Conservation (phyloP, 2,888 invertebrate species). For the Campopleginae sp. region DNA sequence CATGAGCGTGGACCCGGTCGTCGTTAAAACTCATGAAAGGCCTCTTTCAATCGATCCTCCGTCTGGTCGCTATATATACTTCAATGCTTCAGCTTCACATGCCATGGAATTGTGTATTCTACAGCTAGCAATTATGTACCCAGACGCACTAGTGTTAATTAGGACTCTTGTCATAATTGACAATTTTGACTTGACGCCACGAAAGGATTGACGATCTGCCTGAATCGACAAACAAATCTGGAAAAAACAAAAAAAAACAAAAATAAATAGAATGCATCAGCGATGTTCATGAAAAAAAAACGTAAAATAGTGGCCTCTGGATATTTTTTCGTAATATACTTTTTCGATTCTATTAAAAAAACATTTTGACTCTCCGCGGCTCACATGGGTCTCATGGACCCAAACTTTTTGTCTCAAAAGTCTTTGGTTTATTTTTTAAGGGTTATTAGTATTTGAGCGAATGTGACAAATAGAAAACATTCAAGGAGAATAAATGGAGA, state of each 20-base stretch:
- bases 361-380: no score
- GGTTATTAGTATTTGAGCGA: no score
- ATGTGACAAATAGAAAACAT: no score
- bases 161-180: not conserved
- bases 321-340: no score
- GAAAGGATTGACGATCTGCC: not conserved
- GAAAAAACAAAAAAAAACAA: no score
- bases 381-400: no score
- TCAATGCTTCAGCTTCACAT: constrained; percentile 16
- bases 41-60: constrained; percentile 40
- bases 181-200: not conserved
- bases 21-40: constrained; percentile 51
- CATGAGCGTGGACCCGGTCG: constrained; percentile 26
- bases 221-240: not conserved
- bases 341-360: no score
- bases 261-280: no score
- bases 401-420: no score
- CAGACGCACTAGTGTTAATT: not conserved
- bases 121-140: constrained; percentile 17
- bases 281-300: not conserved
- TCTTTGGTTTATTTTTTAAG: no score
- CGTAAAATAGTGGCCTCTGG: no score
- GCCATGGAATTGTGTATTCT: constrained; percentile 26
- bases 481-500: no score
- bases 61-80: not conserved